Base-by-base conservation (phyloP, 2,888 invertebrate species). In the Ceratothoa steindachneri region DNA sequence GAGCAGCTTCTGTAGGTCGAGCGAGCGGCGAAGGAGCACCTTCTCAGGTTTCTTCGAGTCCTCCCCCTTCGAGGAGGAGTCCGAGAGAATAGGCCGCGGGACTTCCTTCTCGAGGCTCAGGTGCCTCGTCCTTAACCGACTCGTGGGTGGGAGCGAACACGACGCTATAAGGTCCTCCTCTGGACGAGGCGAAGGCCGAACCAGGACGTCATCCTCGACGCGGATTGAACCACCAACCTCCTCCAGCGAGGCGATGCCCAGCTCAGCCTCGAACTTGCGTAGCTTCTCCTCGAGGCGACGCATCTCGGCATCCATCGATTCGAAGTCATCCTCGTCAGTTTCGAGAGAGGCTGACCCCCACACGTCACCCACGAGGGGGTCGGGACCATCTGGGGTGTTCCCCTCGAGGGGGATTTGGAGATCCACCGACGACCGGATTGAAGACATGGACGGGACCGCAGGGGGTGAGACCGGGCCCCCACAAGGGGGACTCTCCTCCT, bases 221-320 rank as follows among this genome's bases (percentile, higher is more conserved):
- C 60, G n/a, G 1, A 22, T n/a, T 22, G 12, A 12, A 1, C 12
- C 22, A 24, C 24, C 60, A 24, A 60, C 24, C 1, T 12, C 29
- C 24, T 66, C 53, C 0, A 24, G 31, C 7, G 30, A 31, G n/a
- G 28, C 27, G 28, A 66, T 65, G 15, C 73, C 73, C 15, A 78
- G 74, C 30, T 78, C 78, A 29, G 24, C 60, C 71, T 78, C 75
- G 67, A 78, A 78, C 30, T 74, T 72, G 24, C 66, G 64, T 24
- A 78, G 55, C 31, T 78, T 78, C 66, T 78, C 78, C 69, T 78
- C 78, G 12, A 78, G 67, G 15, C 78, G 78, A 0, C 70, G 71
- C 78, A 78, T 78, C 29, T 78, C 78, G 9, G 70, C 75, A 60
- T 78, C 78, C 75, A 78, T 76, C 0, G 71, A 30, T 22, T 75